Conservation (phyloP, 2,888 invertebrate species). For the Athalia rosae region DNA sequence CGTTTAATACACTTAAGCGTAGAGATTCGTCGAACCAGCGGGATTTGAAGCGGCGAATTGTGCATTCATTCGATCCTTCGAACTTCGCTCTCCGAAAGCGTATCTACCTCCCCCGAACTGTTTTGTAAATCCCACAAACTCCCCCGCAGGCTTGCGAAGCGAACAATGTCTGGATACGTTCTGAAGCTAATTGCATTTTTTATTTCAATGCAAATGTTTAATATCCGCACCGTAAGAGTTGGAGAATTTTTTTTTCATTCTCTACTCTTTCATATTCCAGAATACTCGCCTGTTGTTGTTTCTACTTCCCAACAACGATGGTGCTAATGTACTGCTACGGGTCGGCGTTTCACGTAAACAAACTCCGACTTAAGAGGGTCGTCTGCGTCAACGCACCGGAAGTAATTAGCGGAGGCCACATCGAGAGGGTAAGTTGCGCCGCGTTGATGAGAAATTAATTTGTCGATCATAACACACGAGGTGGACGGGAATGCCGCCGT, state of each 20-base stretch:
- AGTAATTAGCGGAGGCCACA: constrained; percentile 73
- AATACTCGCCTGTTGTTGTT: constrained; percentile 89
- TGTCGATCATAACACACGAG: neutral
- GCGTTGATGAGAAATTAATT: constrained; percentile 1
- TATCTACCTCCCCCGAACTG: constrained; percentile 2
- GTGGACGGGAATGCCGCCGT: too few species aligned
- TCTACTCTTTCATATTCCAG: constrained; percentile 76
- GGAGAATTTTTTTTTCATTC: neutral
- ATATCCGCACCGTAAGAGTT: constrained; percentile 9
- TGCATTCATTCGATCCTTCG: neutral
- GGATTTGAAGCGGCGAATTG: neutral
- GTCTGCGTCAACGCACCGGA: constrained; percentile 75
- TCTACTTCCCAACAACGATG: constrained; percentile 94
- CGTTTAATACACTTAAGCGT: constrained; percentile 25
- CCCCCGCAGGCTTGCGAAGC: neutral
- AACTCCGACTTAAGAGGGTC: constrained; percentile 80
- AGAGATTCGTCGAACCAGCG: neutral
- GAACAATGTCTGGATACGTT: neutral
- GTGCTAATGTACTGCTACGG: constrained; percentile 94
- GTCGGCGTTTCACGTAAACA: constrained; percentile 91
- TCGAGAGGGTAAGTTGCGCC: constrained; percentile 74
- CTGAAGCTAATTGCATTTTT: neutral
- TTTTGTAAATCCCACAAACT: constrained; percentile 17
- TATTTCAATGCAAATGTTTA: constrained; percentile 15
- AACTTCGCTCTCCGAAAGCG: neutral